Evolutionary conservation across 2,797 vertebrate genomes (phyloP), one percentile per base, ranked within the genome.

Genomic region (Chaetophractus vellerosus): DNA sequence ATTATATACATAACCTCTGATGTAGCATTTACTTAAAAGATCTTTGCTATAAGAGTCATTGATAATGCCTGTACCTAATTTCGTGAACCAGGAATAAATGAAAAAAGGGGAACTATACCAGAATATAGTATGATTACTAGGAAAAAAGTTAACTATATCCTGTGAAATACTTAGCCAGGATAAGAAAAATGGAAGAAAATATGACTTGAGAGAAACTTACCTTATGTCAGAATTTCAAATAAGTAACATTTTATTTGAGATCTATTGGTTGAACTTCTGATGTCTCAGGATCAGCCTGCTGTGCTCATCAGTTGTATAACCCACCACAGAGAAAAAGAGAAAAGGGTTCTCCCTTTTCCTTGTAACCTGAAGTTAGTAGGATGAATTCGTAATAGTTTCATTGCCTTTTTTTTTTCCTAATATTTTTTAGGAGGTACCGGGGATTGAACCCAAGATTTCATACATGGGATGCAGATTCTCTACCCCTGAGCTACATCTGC

Each of bases 41-140:
- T 15, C 19, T 93, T 86, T 94, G 66, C 28, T 66, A 2, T 45
- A 85, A 28, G 26, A 85, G 75, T 91, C 38, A 83, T 21, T 84
- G 69, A 64, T 88, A 87, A 45, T 76, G 23, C 63, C 28, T 82
- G 9, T 36, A 68, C 6, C 10, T 71, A 24, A 55, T 57, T 85
- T 87, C 75, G 7, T 91, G 75, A 93, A 81, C 36, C 90, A 84
- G 52, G 26, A 84, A 80, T 91, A 95, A 85, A 66, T 76, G 38
- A 38, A 24, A 82, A 92, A 93, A 31, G 76, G 72, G 31, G 15
- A 78, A 59, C 24, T 84, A 0, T 75, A 66, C 24, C 16, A 63
- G 6, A 72, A 6, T 36, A 69, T 79, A 79, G 57, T 76, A 50
- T 79, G 41, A 57, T 76, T 64, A 33, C 48, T 78, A 61, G 31